phyloP scores from a whole-genome alignment of 2,888 invertebrate genomes.

The Thelaira solivaga region DNA sequence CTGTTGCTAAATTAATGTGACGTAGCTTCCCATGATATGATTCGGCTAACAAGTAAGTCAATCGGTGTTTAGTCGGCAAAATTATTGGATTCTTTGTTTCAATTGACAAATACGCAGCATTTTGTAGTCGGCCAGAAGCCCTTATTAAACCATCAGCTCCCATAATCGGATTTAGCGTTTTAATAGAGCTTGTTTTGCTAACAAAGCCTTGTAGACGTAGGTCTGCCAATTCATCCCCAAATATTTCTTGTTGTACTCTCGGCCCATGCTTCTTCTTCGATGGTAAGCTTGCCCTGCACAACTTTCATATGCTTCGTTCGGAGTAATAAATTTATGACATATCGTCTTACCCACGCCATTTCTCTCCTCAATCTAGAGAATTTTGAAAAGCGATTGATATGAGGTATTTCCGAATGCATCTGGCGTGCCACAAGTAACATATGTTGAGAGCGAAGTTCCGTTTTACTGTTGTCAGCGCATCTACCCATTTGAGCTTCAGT shows the following conservation, averaged over 20 bases:
- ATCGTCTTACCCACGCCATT: not conserved
- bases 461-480: not conserved
- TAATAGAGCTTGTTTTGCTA: not conserved
- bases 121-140: not conserved
- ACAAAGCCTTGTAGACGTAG: not conserved
- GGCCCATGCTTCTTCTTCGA: too few species aligned
- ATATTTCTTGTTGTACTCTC: too few species aligned
- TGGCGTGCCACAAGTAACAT: not conserved
- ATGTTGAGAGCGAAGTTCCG: not conserved
- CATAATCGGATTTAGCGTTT: not conserved
- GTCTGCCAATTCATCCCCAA: not conserved
- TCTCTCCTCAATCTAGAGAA: constrained; percentile 1
- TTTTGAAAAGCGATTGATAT: constrained; percentile 6
- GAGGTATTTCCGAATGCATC: not conserved
- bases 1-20: not conserved
- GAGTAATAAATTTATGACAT: not conserved
- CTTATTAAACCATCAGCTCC: not conserved
- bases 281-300: too few species aligned
- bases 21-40: not conserved
- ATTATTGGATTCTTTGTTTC: not conserved
- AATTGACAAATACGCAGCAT: not conserved
- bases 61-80: not conserved
- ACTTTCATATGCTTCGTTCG: not conserved
- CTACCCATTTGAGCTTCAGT: not conserved
- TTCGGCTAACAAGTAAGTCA: not conserved